Evolutionary conservation across 2,113 vertebrate species (phyloP).

Genomic region (Protomyctophum bolini): DNA sequence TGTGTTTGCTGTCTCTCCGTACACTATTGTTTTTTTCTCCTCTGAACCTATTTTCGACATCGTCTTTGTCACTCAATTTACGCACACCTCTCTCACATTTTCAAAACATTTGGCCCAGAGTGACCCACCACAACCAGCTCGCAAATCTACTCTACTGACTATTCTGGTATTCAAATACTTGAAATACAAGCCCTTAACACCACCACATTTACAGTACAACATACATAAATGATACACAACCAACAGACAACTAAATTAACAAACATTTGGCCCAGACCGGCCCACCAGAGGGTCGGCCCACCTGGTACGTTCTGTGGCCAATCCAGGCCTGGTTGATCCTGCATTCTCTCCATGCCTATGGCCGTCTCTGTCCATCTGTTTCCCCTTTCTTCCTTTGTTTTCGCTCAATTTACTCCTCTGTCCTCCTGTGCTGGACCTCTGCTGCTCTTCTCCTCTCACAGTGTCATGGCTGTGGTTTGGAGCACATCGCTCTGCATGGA

Average conservation of each 20-base stretch:
- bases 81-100: not conserved
- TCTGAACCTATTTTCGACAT: not conserved
- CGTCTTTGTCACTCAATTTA: no score
- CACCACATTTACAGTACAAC: not conserved
- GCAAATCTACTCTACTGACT: no score
- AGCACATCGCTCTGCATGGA: slow-evolving; percentile 25
- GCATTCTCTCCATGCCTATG: slow-evolving; percentile 27
- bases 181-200: not conserved
- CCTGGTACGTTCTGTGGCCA: no score
- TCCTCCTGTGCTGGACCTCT: slow-evolving; percentile 24
- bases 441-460: slow-evolving; percentile 9
- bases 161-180: not conserved
- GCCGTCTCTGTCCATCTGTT: slow-evolving; percentile 41
- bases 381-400: slow-evolving; percentile 22
- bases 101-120: no score
- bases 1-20: no score
- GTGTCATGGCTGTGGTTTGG: slow-evolving; percentile 23
- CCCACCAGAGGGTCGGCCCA: no score
- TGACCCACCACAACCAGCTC: no score
- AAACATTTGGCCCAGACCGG: no score
- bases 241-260: no score
- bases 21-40: not conserved
- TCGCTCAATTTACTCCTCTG: slow-evolving; percentile 16
- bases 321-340: not conserved
- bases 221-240: no score